Evolutionary conservation across 2,888 invertebrate species (phyloP).

Genomic region (Pemphredon lugubris): DNA sequence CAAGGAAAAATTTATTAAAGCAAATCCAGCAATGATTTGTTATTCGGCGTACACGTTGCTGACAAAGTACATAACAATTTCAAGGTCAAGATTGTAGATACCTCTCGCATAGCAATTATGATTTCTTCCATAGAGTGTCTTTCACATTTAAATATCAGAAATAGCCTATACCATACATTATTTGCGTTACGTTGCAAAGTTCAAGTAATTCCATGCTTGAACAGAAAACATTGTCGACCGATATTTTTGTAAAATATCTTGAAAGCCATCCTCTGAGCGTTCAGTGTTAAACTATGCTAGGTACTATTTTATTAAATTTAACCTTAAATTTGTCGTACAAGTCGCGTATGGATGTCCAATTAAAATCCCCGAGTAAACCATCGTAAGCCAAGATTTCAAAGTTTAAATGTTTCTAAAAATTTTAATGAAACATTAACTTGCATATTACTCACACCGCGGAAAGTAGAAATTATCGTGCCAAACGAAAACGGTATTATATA

Average conservation of each 20-base stretch:
- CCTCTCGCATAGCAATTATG: slow-evolving; percentile 45
- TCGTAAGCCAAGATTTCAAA: too few species aligned
- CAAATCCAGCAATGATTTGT: slow-evolving; percentile 18
- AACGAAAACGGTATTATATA: slow-evolving; percentile 7
- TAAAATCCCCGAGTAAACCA: neutral
- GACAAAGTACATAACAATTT: slow-evolving; percentile 50
- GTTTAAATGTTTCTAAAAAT: too few species aligned
- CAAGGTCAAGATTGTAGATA: slow-evolving; percentile 51
- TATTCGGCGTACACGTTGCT: slow-evolving; percentile 14
- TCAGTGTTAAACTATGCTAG: neutral
- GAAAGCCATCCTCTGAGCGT: neutral
- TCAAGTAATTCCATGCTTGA: neutral
- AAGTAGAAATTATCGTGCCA: slow-evolving; percentile 12
- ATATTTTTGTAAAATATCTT: neutral
- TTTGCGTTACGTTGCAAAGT: neutral
- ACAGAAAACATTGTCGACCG: slow-evolving; percentile 8
- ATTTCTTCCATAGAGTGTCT: slow-evolving; percentile 28
- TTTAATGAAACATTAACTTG: slow-evolving; percentile 12
- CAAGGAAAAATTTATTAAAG: neutral
- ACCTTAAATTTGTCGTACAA: slow-evolving; percentile 26
- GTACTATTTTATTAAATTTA: slow-evolving; percentile 17
- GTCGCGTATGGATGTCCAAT: neutral
- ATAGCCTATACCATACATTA: neutral
- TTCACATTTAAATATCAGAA: neutral
- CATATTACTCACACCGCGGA: neutral